These are phyloP conservation scores for Solenopsis fugax DNA, from an alignment of 1,140 invertebrate species.

Conservation along the genomic window DNA sequence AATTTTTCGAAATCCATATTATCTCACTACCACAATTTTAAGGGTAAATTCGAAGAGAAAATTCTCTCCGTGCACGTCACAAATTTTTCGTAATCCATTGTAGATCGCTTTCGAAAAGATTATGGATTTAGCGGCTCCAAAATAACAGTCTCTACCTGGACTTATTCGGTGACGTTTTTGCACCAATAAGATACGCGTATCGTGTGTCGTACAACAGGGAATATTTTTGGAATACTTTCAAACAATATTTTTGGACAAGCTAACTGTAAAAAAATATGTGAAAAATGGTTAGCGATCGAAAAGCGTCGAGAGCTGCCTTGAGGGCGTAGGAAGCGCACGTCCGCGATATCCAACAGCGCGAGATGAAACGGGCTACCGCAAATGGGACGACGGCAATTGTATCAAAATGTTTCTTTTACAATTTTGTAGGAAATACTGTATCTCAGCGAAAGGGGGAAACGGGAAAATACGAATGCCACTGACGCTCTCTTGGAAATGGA, in stretches of 20 bases:
- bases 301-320: conserved; percentile 6
- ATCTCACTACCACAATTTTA: too few relatives aligned
- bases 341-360: not conserved
- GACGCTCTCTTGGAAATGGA: not conserved
- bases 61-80: not conserved
- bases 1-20: too few relatives aligned
- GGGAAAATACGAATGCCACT: not conserved
- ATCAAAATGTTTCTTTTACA: conserved; percentile 44
- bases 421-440: conserved; percentile 36
- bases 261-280: conserved; percentile 29
- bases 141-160: not conserved
- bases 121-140: not conserved
- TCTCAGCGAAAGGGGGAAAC: not conserved
- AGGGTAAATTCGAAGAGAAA: too few relatives aligned
- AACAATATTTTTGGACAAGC: conserved; percentile 42
- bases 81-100: not conserved
- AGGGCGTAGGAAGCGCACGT: not conserved
- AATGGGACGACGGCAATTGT: conserved; percentile 17
- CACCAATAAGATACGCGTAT: not conserved
- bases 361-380: conserved; percentile 13
- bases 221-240: not conserved
- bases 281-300: conserved; percentile 2
- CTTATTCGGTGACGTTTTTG: not conserved
- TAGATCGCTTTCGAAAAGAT: not conserved
- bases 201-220: not conserved